A percentile compares a stretch with the other conserved stretches of the same genome.
These are phyloP conservation scores for Atlantisia rogersi DNA, from an alignment of 2,113 vertebrate genomes.

Conservation along the genomic window DNA sequence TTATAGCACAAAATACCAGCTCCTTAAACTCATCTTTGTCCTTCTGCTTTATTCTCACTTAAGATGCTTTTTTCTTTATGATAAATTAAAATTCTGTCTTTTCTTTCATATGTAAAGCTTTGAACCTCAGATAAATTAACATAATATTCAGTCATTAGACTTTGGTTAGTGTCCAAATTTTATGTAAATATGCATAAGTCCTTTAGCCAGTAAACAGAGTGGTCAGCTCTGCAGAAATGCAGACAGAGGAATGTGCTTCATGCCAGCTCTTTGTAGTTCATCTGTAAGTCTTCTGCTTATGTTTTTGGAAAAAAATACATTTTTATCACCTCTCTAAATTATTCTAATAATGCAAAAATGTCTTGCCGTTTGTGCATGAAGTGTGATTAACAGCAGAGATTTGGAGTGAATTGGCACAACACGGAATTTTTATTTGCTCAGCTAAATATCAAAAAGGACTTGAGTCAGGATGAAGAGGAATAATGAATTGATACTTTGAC, in stretches of 20 bases:
- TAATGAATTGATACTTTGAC: background rate
- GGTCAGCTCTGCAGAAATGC: background rate
- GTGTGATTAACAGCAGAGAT: background rate
- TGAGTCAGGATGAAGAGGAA: background rate
- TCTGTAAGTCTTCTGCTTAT: background rate
- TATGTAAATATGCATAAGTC: constrained; percentile 59
- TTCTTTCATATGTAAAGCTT: constrained; percentile 38
- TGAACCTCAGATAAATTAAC: constrained; percentile 65
- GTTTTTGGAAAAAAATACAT: background rate
- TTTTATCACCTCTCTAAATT: background rate
- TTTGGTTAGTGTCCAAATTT: constrained; percentile 66
- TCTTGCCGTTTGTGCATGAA: background rate
- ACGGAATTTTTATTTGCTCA: background rate
- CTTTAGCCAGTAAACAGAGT: background rate
- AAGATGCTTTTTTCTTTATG: constrained; percentile 51
- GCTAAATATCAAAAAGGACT: background rate
- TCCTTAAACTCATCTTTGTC: constrained; percentile 45
- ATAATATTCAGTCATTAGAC: constrained; percentile 56
- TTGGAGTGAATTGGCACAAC: background rate
- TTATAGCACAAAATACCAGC: constrained; percentile 38
- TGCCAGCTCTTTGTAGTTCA: background rate
- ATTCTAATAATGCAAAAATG: background rate
- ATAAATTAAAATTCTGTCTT: constrained; percentile 58
- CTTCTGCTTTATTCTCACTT: constrained; percentile 62
- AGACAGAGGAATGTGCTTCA: background rate